These are phyloP conservation scores for Pinctada fucata DNA, from an alignment of 2,888 invertebrate species.

Conservation along the genomic window DNA sequence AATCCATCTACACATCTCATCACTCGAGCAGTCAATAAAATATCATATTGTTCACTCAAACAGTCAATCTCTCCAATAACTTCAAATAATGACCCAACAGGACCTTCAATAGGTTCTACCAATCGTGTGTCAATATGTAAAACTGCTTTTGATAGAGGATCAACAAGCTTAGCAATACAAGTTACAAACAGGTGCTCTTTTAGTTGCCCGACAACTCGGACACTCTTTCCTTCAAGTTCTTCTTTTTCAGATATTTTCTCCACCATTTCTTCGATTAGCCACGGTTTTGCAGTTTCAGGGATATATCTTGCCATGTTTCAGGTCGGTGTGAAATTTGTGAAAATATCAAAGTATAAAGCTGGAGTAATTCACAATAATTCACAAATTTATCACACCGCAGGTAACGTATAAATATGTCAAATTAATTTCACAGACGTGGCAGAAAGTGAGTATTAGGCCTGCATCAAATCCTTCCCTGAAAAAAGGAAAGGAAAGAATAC, in stretches of 20 bases:
- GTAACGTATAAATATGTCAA: no score
- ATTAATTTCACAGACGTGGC: no score
- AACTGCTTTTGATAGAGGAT: not conserved
- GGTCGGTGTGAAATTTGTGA: no score
- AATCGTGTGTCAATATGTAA: not conserved
- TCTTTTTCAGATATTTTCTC: not conserved
- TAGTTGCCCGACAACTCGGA: not conserved
- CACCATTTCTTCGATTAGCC: not conserved
- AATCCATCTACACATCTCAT: not conserved
- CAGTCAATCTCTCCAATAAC: not conserved
- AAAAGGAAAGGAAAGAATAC: no score
- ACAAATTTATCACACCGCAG: no score
- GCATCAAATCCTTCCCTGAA: no score
- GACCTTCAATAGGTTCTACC: not conserved
- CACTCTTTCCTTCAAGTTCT: not conserved
- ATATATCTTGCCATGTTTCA: not conserved
- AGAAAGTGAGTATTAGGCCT: no score
- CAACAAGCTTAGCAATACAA: not conserved
- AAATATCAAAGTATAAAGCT: no score
- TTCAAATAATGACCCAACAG: not conserved
- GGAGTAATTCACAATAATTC: no score
- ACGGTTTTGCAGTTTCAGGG: not conserved
- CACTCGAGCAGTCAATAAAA: not conserved
- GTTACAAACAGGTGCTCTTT: not conserved
- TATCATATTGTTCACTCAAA: not conserved